Evolutionary conservation across 2,113 vertebrate species (phyloP).

Genomic region (Perca flavescens): DNA sequence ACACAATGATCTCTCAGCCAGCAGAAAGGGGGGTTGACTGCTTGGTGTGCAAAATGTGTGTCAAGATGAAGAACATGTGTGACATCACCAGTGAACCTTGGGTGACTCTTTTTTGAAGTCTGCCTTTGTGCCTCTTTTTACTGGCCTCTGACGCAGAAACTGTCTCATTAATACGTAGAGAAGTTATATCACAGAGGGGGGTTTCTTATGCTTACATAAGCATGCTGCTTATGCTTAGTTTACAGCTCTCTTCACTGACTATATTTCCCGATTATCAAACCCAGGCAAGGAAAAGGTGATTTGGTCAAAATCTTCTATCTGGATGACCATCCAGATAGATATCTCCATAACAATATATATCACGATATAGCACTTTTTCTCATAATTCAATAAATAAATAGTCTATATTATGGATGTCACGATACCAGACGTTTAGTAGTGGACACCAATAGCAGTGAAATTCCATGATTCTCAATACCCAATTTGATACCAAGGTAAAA

Average conservation of each 20-base stretch:
- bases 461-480: too few relatives aligned
- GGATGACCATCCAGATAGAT: too few relatives aligned
- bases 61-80: constrained; percentile 56
- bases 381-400: too few relatives aligned
- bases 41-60: constrained; percentile 29
- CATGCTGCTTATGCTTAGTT: not conserved
- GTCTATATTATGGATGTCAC: too few relatives aligned
- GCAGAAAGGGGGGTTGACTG: not conserved
- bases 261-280: not conserved
- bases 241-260: not conserved
- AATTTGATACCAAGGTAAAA: too few relatives aligned
- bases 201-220: not conserved
- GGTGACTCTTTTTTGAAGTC: constrained; percentile 48
- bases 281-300: not conserved
- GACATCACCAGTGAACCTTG: constrained; percentile 64
- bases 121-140: constrained; percentile 25
- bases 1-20: constrained; percentile 12
- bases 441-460: too few relatives aligned
- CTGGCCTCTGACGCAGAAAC: constrained; percentile 34
- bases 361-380: too few relatives aligned
- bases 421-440: too few relatives aligned
- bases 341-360: too few relatives aligned
- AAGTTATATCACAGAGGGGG: not conserved
- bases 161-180: not conserved
- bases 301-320: too few relatives aligned